Conservation (phyloP, 2,113 vertebrate species). For the Perognathus longimembris region DNA sequence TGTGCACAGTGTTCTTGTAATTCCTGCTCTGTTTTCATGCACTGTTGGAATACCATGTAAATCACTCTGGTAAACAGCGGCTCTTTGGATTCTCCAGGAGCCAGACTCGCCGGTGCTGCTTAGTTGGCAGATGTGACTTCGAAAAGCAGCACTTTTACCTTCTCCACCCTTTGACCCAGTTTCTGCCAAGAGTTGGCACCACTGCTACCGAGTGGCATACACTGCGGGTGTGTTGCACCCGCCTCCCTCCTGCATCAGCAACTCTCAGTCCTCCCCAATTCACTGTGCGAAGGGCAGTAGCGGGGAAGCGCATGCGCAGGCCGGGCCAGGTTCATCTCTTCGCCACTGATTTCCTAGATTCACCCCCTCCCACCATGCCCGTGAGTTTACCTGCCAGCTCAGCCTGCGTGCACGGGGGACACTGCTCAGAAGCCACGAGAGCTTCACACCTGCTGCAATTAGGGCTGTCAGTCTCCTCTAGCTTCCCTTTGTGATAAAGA, state of each 20-base stretch:
- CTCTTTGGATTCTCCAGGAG: not conserved
- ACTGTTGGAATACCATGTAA: not conserved
- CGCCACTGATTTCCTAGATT: not conserved
- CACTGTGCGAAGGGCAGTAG: not conserved
- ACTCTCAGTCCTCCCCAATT: not conserved
- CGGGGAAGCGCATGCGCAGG: not conserved
- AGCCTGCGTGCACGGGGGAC: no score
- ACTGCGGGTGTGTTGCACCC: not conserved
- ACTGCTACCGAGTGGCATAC: not conserved
- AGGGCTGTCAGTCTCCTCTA: not conserved
- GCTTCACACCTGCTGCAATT: not conserved
- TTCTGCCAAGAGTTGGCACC: constrained; percentile 67
- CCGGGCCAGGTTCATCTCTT: not conserved
- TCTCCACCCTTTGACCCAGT: constrained; percentile 72
- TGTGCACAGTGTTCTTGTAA: no score
- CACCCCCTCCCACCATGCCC: not conserved
- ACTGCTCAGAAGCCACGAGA: not conserved
- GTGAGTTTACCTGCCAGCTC: no score
- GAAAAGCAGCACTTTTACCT: constrained; percentile 20
- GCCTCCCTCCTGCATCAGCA: constrained; percentile 30
- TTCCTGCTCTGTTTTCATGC: not conserved
- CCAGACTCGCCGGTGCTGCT: not conserved
- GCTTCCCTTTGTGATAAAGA: not conserved
- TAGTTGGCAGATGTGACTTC: not conserved
- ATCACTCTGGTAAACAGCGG: not conserved